A percentile compares a stretch with the other conserved stretches of the same genome.
Evolutionary conservation across 2,113 vertebrate genomes (phyloP).

Genomic region (Menidia beryllina): DNA sequence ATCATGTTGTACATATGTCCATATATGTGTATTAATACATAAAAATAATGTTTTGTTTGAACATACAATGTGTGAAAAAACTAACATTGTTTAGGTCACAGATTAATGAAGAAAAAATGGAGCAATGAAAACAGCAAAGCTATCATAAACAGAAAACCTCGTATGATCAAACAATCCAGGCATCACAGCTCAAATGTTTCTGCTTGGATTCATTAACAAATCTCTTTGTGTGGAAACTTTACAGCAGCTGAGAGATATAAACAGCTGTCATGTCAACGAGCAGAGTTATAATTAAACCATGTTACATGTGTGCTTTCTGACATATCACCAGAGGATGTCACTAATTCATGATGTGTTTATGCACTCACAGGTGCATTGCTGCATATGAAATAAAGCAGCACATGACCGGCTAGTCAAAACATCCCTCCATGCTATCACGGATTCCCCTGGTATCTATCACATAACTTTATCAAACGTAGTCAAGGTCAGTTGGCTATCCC

Average conservation of each 20-base stretch:
- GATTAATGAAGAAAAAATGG: background rate
- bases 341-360: background rate
- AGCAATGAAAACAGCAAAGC: background rate
- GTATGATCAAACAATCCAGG: background rate
- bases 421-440: background rate
- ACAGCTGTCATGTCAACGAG: background rate
- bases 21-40: too few species aligned
- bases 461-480: background rate
- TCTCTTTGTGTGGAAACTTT: background rate
- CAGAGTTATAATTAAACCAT: slow-evolving; percentile 2
- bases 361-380: too few species aligned
- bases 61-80: too few species aligned
- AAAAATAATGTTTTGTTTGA: too few species aligned
- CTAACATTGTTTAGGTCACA: too few species aligned
- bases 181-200: background rate
- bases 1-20: too few species aligned
- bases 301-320: background rate
- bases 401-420: background rate
- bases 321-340: background rate
- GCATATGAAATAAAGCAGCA: too few species aligned
- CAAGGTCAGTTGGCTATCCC: background rate
- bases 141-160: background rate
- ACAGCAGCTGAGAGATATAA: background rate
- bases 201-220: slow-evolving; percentile 1
- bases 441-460: background rate